A percentile compares a stretch with the other conserved stretches of the same genome.
Evolutionary conservation across 2,888 invertebrate genomes (phyloP).

Genomic region (Odontocolon sp.): DNA sequence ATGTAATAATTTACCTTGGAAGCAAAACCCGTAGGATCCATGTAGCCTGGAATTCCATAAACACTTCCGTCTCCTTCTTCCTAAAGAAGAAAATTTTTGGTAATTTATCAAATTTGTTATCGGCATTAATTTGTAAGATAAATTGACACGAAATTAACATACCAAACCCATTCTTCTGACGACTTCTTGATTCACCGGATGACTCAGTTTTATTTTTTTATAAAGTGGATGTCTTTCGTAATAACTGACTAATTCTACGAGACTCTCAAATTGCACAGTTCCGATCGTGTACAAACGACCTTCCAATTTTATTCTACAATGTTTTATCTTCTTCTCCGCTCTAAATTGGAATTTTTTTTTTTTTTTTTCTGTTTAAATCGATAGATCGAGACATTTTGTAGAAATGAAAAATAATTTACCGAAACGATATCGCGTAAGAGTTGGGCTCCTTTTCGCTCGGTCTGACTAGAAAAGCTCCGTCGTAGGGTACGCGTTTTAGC

Average conservation of each 20-base stretch:
- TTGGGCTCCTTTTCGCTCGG: constrained; percentile 93
- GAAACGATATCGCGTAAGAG: constrained; percentile 96
- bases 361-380: background rate
- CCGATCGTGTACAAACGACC: constrained; percentile 96
- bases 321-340: constrained; percentile 96
- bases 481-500: constrained; percentile 90
- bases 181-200: constrained; percentile 90
- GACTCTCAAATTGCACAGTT: constrained; percentile 95
- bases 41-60: constrained; percentile 89
- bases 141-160: constrained; percentile 75
- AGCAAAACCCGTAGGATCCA: constrained; percentile 90
- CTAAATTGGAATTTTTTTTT: constrained; percentile 80
- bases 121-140: background rate
- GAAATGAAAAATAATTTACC: constrained; percentile 82
- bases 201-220: constrained; percentile 92
- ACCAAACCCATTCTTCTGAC: constrained; percentile 85
- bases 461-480: constrained; percentile 97
- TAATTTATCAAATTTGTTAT: constrained; percentile 15
- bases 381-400: background rate
- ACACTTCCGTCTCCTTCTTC: constrained; percentile 87
- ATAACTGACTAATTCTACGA: constrained; percentile 96
- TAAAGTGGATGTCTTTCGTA: constrained; percentile 96
- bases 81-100: constrained; percentile 78
- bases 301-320: constrained; percentile 96
- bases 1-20: too few species aligned